A percentile compares a stretch with the other conserved stretches of the same genome.
phyloP scores from a whole-genome alignment of 2,888 invertebrate species.

The Schizotus pectinicornis region DNA sequence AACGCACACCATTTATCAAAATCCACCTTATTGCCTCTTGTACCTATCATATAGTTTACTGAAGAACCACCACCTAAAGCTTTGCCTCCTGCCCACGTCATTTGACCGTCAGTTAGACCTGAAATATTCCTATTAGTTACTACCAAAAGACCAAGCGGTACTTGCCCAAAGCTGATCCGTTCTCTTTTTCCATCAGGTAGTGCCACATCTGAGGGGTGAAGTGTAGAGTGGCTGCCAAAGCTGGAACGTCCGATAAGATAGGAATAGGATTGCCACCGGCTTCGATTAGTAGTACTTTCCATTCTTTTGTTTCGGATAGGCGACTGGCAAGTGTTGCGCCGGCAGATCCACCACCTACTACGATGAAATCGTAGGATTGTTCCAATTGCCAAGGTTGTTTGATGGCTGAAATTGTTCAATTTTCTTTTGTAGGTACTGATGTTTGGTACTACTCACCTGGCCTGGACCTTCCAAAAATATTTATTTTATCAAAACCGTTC shows the following conservation, averaged over 20 bases:
- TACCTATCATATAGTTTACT: not conserved
- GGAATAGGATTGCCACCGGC: constrained; percentile 59
- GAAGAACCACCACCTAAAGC: not conserved
- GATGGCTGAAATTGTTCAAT: no score
- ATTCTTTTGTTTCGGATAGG: constrained; percentile 57
- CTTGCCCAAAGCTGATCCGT: constrained; percentile 44
- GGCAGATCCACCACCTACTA: constrained; percentile 62
- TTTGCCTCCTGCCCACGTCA: not conserved
- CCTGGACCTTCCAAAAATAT: no score
- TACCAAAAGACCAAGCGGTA: constrained; percentile 35
- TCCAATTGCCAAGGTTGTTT: no score
- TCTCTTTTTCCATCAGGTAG: constrained; percentile 50
- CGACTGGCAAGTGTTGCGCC: constrained; percentile 63
- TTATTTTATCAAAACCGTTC: no score
- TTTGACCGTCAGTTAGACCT: no score
- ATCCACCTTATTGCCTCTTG: not conserved
- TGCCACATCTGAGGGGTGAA: constrained; percentile 56
- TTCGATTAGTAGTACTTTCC: constrained; percentile 62
- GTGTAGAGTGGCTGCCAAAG: constrained; percentile 52
- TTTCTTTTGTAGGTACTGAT: no score
- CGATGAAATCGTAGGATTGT: constrained; percentile 56
- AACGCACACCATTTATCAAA: not conserved
- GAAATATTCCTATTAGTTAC: not conserved
- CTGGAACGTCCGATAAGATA: constrained; percentile 59
- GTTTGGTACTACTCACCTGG: no score